These are phyloP conservation scores for Pteropus rufus DNA, from an alignment of 2,797 vertebrate genomes.

Conservation along the genomic window DNA sequence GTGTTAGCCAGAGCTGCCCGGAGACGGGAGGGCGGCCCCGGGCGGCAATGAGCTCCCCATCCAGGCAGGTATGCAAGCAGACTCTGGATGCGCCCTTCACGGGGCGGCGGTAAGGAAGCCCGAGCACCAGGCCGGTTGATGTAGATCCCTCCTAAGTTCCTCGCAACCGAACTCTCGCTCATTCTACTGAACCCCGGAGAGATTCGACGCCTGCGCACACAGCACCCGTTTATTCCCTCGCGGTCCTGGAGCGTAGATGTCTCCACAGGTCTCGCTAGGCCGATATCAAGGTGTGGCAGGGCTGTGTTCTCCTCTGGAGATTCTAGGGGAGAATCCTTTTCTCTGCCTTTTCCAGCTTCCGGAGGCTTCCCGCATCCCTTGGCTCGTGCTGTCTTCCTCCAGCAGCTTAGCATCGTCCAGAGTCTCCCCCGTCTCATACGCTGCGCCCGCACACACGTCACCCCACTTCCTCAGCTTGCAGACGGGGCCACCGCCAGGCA, in stretches of 20 bases:
- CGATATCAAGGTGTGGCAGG: not conserved
- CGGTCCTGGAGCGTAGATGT: not conserved
- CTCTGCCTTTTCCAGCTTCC: not conserved
- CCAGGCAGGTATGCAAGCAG: not conserved
- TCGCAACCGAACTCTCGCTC: not conserved
- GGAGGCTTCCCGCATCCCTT: not conserved
- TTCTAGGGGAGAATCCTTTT: not conserved
- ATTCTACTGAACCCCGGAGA: not conserved
- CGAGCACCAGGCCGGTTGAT: not conserved
- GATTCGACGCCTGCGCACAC: accelerated
- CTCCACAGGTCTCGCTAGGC: not conserved
- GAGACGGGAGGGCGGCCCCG: not conserved
- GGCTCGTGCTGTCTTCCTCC: not conserved
- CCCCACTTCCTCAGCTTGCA: not conserved
- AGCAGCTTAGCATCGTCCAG: not conserved
- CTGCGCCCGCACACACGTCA: accelerated
- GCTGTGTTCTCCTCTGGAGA: not conserved
- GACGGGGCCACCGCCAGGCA: not conserved
- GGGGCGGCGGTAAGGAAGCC: not conserved
- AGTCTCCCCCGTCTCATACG: no score
- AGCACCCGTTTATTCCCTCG: not conserved
- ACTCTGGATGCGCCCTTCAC: no score
- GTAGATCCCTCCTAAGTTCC: not conserved
- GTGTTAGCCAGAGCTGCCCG: not conserved
- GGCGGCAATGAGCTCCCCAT: not conserved